Evolutionary conservation across 2,113 vertebrate species (phyloP).

Genomic region (Oreotrochilus melanogaster): DNA sequence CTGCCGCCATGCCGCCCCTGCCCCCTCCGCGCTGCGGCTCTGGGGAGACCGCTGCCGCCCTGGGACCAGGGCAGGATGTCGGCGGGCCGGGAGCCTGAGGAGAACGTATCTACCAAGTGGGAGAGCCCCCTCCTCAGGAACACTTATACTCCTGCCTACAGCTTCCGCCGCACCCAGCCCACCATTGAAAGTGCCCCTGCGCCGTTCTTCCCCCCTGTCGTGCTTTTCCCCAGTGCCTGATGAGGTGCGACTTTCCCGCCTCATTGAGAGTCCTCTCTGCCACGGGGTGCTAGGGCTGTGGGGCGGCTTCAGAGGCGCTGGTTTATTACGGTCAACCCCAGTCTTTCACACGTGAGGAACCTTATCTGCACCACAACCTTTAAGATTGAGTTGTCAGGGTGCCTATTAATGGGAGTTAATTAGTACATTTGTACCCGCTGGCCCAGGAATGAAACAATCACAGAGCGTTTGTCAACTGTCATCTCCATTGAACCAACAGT

Average conservation of each 20-base stretch:
- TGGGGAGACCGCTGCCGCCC: background rate
- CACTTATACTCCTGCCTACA: background rate
- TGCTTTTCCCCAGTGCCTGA: background rate
- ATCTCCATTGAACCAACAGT: background rate
- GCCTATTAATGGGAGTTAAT: background rate
- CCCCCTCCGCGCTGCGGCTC: background rate
- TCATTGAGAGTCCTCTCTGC: background rate
- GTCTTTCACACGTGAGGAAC: background rate
- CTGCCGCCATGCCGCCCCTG: background rate
- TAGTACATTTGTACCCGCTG: background rate
- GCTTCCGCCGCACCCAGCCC: background rate
- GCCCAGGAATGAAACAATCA: background rate
- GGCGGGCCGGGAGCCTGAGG: background rate
- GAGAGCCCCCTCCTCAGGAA: accelerated
- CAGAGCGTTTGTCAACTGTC: background rate
- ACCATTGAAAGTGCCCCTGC: background rate
- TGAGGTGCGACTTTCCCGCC: background rate
- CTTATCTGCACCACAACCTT: background rate
- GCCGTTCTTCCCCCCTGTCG: no score
- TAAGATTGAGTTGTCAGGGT: background rate
- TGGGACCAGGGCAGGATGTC: accelerated
- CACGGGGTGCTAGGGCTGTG: background rate
- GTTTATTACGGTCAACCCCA: accelerated
- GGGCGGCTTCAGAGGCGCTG: background rate
- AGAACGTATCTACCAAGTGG: accelerated